A percentile compares a stretch with the other conserved stretches of the same genome.
Evolutionary conservation across 2,113 vertebrate genomes (phyloP).

Genomic region (Syngnathoides biaculeatus): DNA sequence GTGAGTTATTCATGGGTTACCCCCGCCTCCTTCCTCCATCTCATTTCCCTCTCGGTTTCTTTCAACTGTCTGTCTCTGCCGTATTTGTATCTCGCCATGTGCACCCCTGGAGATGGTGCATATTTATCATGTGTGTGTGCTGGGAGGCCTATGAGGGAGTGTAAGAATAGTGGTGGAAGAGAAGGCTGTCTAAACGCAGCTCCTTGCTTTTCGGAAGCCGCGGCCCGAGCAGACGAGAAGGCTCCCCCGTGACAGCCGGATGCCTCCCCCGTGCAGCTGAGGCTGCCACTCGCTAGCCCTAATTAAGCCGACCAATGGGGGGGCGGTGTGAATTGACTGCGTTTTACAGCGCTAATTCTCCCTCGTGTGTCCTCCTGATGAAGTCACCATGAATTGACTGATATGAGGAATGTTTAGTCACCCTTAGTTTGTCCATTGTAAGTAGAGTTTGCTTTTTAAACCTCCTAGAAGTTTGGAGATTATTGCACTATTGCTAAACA

Average conservation of each 20-base stretch:
- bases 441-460: too few relatives aligned
- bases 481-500: too few relatives aligned
- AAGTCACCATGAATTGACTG: conserved; percentile 26
- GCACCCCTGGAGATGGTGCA: conserved; percentile 63
- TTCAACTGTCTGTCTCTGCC: conserved; percentile 50
- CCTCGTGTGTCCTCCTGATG: conserved; percentile 25
- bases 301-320: conserved; percentile 63
- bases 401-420: conserved; percentile 6
- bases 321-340: conserved; percentile 40
- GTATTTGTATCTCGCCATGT: conserved; percentile 38
- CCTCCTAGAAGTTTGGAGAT: too few relatives aligned
- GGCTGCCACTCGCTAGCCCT: conserved; percentile 52
- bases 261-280: conserved; percentile 56
- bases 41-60: conserved; percentile 44
- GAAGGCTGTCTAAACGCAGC: conserved; percentile 69
- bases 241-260: conserved; percentile 62
- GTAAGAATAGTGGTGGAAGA: conserved; percentile 69
- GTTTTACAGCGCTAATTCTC: conserved; percentile 29
- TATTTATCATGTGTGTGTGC: conserved; percentile 67
- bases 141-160: conserved; percentile 68
- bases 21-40: conserved; percentile 39
- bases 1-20: conserved; percentile 79
- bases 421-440: background rate
- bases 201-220: conserved; percentile 66
- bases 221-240: conserved; percentile 59